Evolutionary conservation across 2,113 vertebrate species (phyloP).

Genomic region (Elanus axillaris): DNA sequence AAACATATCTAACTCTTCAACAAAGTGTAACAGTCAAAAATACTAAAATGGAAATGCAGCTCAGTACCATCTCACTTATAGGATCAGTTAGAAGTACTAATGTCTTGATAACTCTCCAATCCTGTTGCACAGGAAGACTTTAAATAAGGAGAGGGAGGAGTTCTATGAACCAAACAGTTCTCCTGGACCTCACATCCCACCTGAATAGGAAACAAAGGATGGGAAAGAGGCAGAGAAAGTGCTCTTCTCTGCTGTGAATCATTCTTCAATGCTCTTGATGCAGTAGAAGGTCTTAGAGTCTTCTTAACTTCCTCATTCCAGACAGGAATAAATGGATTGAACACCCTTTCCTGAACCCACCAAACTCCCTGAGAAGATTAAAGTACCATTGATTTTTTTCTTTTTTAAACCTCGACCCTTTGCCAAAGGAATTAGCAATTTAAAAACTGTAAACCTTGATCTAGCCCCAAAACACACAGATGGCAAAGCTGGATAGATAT

Average conservation of each 20-base stretch:
- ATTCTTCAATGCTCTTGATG: background rate
- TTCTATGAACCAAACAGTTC: background rate
- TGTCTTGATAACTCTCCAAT: background rate
- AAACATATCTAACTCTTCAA: background rate
- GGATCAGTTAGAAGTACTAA: background rate
- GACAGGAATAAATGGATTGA: background rate
- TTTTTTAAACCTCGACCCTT: background rate
- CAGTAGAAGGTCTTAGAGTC: background rate
- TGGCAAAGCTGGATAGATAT: background rate
- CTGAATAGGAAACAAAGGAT: background rate
- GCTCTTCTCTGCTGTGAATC: background rate
- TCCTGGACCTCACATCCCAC: background rate
- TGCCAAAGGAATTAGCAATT: slow-evolving; percentile 9
- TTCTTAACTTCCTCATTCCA: background rate
- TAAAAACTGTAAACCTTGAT: slow-evolving; percentile 1
- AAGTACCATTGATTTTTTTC: background rate
- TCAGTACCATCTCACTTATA: background rate
- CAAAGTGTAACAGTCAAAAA: background rate
- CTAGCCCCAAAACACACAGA: background rate
- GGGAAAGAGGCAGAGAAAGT: background rate
- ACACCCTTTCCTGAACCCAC: background rate
- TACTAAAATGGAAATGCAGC: background rate
- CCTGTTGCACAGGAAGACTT: background rate
- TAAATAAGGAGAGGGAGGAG: background rate
- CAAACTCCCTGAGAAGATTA: background rate